Evolutionary conservation across 1,140 invertebrate genomes (phyloP), one percentile per base, ranked within the genome.

Genomic region (Calephelis nemesis): DNA sequence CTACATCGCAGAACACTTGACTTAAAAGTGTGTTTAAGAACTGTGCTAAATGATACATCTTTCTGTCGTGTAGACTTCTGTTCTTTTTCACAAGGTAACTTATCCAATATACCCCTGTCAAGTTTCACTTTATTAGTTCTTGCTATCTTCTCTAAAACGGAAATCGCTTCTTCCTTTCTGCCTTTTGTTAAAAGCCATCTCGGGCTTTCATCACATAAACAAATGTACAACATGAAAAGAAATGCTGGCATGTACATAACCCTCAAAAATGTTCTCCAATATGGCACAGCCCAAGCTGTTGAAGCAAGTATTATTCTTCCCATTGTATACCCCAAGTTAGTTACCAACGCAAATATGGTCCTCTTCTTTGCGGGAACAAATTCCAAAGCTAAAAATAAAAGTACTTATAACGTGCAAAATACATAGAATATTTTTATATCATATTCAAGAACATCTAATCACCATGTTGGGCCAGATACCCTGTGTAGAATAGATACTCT

Each of bases 121-220:
- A 88, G 9, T 12, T 68, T 50, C 10, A 82, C 74, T 54, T 84
- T 85, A 63, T 87, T 88, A 4, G 69, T 82, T 12, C 76, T 76
- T 0, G 84, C 81, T n/a, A 78, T 79, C 47, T 85, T 84, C 47
- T 82, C 39, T 62, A 90, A 63, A 40, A 87, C 74, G 0, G 40
- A 12, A 45, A 79, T 47, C 0, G 86, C 85, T 72, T 84, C 65
- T 0, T 78, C 67, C 73, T 83, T 88, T 42, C 70, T 73, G 4
- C 82, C 82, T 68, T 94, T 94, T 1, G 94, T 94, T 50, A 97
- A 78, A 5, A 97, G 88, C 96, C 96, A 97, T 72, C 88, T 78
- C 10, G 84, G 81, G 50, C 85, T 89, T 70, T 91, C 88, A 47
- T 91, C 87, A 9, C 89, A 69, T 5, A 82, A 54, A 58, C 73